Evolutionary conservation across 1,140 invertebrate genomes (phyloP).

Genomic region (Danaus melanippus): DNA sequence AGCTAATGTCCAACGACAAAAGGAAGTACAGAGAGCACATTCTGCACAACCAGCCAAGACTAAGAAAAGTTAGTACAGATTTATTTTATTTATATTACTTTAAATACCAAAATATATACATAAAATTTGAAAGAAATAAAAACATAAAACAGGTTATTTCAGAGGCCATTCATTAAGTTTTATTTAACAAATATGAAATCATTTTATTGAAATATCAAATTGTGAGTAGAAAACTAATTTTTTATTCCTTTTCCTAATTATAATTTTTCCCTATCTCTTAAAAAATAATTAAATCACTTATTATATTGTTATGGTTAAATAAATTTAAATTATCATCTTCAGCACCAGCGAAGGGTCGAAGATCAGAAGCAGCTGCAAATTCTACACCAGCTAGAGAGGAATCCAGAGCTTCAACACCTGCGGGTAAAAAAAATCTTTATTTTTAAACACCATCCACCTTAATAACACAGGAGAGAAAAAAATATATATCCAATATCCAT

Average conservation of each 20-base stretch:
- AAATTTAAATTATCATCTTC: constrained; percentile 11
- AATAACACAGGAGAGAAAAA: no score
- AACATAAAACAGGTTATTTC: no score
- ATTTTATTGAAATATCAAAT: no score
- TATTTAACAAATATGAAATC: no score
- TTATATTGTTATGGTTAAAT: constrained; percentile 2
- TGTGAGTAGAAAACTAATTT: no score
- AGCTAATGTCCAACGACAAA: constrained; percentile 90
- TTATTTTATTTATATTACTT: neutral
- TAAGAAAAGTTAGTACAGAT: constrained; percentile 71
- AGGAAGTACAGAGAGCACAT: constrained; percentile 89
- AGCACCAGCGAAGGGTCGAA: constrained; percentile 61
- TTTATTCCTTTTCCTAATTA: no score
- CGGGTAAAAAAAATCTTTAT: constrained; percentile 28
- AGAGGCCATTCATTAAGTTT: no score
- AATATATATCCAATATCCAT: constrained; percentile 1
- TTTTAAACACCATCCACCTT: no score
- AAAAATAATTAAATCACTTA: neutral
- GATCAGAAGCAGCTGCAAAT: constrained; percentile 51
- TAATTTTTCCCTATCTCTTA: no score
- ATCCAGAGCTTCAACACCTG: constrained; percentile 51
- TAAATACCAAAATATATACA: neutral
- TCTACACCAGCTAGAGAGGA: constrained; percentile 54
- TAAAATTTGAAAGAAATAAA: no score
- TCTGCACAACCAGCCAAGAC: constrained; percentile 78